These are phyloP conservation scores for Venusia cambrica DNA, from an alignment of 2,888 invertebrate genomes.

Conservation along the genomic window DNA sequence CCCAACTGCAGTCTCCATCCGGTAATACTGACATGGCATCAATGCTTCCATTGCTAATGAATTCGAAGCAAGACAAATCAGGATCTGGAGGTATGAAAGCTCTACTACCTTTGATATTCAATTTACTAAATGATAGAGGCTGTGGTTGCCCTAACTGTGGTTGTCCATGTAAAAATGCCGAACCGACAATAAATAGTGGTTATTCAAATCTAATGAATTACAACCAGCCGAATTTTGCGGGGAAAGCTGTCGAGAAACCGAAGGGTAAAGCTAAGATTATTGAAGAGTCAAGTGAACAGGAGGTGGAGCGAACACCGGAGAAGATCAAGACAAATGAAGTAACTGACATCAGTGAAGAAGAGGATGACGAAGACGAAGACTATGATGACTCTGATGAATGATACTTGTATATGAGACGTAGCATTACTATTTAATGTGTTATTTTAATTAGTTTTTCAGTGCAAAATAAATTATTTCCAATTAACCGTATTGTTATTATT, in stretches of 20 bases:
- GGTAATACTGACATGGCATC: constrained; percentile 22
- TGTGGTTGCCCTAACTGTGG: constrained; percentile 46
- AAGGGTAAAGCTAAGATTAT: constrained; percentile 7
- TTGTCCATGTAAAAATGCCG: constrained; percentile 34
- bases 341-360: constrained; percentile 36
- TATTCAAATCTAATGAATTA: constrained; percentile 48
- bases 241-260: not conserved
- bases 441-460: constrained; percentile 7
- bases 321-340: constrained; percentile 26
- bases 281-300: constrained; percentile 8
- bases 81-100: constrained; percentile 50
- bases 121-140: constrained; percentile 55
- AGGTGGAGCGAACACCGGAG: constrained; percentile 2
- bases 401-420: not conserved
- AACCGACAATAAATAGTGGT: constrained; percentile 37
- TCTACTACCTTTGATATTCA: constrained; percentile 59
- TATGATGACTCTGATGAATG: constrained; percentile 25
- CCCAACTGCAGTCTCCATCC: constrained; percentile 31
- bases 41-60: constrained; percentile 27
- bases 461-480: constrained; percentile 25
- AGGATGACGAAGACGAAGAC: constrained; percentile 37
- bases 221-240: constrained; percentile 22
- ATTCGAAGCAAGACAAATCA: constrained; percentile 38
- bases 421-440: constrained; percentile 24
- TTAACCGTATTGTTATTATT: too few species aligned